phyloP scores from a whole-genome alignment of 2,113 vertebrate genomes.

The Zootoca vivipara region DNA sequence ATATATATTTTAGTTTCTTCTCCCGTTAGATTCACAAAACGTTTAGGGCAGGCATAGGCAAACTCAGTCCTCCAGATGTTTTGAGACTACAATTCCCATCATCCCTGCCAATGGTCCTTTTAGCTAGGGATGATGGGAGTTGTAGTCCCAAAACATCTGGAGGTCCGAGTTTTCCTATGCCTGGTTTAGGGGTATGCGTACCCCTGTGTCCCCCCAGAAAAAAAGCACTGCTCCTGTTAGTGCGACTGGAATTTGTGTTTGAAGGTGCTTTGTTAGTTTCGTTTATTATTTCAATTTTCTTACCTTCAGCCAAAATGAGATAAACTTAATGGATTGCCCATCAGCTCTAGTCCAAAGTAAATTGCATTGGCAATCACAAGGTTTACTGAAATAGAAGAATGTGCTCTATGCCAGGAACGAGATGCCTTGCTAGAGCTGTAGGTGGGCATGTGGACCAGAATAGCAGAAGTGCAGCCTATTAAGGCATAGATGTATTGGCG shows the following conservation, averaged over 20 bases:
- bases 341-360: not conserved
- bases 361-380: not conserved
- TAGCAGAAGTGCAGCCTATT: not conserved
- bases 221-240: too few relatives aligned
- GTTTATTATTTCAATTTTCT: not conserved
- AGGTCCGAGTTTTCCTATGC: too few relatives aligned
- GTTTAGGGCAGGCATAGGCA: too few relatives aligned
- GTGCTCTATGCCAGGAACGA: not conserved
- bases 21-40: too few relatives aligned
- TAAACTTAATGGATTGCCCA: not conserved
- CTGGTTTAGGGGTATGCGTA: too few relatives aligned
- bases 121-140: too few relatives aligned
- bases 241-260: not conserved
- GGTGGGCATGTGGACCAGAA: not conserved
- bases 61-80: too few relatives aligned
- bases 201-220: too few relatives aligned
- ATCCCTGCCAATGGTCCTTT: too few relatives aligned
- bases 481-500: not conserved
- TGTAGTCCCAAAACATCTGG: too few relatives aligned
- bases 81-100: too few relatives aligned
- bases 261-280: not conserved
- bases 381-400: fast-evolving
- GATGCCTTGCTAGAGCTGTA: not conserved
- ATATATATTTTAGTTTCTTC: too few relatives aligned
- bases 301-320: not conserved